phyloP scores from a whole-genome alignment of 2,113 vertebrate species.

The Elaphurus davidianus region DNA sequence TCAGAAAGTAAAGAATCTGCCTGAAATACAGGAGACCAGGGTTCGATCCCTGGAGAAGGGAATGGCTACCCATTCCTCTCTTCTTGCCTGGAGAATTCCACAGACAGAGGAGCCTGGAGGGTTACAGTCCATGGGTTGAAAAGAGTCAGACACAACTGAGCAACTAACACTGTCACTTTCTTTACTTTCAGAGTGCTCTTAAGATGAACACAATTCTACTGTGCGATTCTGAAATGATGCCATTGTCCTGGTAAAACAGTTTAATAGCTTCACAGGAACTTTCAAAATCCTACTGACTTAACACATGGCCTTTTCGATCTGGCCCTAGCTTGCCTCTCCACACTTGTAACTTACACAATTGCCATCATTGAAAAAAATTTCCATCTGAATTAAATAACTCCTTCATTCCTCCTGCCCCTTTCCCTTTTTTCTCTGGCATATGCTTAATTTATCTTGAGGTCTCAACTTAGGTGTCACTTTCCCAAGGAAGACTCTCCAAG shows the following conservation, averaged over 20 bases:
- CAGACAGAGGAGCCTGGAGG: neutral
- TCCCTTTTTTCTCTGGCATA: neutral
- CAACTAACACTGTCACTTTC: neutral
- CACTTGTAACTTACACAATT: neutral
- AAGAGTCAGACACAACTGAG: neutral
- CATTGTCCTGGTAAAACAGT: neutral
- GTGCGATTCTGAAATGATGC: neutral
- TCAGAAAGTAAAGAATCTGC: neutral
- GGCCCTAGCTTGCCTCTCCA: neutral
- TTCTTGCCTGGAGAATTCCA: neutral
- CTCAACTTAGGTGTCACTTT: neutral
- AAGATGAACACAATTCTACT: neutral
- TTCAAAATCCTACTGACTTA: neutral
- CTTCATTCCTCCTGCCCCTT: neutral
- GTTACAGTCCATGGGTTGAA: neutral
- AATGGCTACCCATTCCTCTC: no score
- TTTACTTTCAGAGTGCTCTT: neutral
- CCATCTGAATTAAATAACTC: neutral
- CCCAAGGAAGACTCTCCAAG: neutral
- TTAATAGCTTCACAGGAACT: neutral
- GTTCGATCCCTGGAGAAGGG: neutral
- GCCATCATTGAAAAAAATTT: neutral
- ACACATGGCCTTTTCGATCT: neutral
- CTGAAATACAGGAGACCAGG: neutral
- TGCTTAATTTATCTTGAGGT: neutral